Conservation (phyloP, 2,888 invertebrate species). For the Cistogaster globosa region DNA sequence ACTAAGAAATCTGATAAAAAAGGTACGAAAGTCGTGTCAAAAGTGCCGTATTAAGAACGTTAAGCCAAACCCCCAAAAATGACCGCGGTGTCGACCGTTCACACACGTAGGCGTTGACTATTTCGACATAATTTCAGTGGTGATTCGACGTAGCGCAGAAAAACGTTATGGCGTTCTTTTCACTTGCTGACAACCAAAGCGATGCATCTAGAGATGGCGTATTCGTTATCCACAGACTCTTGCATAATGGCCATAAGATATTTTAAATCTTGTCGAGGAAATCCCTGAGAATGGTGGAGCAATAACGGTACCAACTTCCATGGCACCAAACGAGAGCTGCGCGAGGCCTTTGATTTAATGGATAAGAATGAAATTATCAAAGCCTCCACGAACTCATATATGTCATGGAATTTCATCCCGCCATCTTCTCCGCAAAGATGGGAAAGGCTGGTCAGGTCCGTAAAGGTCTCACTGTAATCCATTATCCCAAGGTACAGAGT, state of each 20-base stretch:
- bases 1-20: conserved; percentile 7
- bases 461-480: background rate
- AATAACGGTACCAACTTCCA: conserved; percentile 65
- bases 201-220: conserved; percentile 45
- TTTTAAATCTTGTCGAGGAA: conserved; percentile 60
- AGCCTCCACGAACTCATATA: background rate
- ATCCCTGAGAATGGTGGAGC: conserved; percentile 34
- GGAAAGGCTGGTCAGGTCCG: background rate
- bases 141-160: conserved; percentile 38
- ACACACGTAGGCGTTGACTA: conserved; percentile 52
- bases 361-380: background rate
- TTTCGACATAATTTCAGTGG: conserved; percentile 55
- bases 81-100: conserved; percentile 34
- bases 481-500: conserved; percentile 26
- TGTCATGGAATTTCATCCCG: background rate
- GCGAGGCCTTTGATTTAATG: too few species aligned
- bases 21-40: conserved; percentile 32
- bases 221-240: conserved; percentile 50
- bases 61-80: conserved; percentile 30
- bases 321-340: background rate
- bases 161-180: conserved; percentile 60
- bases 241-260: conserved; percentile 58
- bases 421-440: background rate
- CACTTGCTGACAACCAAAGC: conserved; percentile 60
- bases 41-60: conserved; percentile 10